Percentiles rank a stretch among this genome's conserved stretches.
These are phyloP conservation scores for Ephialtes manifestator DNA, from an alignment of 2,888 invertebrate genomes.

Conservation along the genomic window DNA sequence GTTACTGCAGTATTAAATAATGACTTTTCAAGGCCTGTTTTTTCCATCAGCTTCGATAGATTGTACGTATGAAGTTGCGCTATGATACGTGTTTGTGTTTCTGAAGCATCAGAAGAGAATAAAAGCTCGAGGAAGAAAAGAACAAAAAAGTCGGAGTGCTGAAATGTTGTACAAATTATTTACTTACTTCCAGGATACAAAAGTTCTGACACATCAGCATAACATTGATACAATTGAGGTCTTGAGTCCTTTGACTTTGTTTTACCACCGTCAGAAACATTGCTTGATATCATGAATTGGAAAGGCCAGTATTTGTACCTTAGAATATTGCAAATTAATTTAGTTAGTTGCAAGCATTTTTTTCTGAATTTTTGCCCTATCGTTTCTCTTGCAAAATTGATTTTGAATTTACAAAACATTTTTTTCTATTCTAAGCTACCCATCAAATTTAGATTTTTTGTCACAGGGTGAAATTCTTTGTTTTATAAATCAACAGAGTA, in stretches of 20 bases:
- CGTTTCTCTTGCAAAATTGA: no score
- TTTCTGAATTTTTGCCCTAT: no score
- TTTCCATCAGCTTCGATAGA: conserved; percentile 70
- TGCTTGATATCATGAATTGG: conserved; percentile 70
- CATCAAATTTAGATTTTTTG: no score
- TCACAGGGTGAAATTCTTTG: no score
- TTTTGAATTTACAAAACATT: no score
- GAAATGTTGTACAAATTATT: neutral
- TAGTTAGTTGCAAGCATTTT: neutral
- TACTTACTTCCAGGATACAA: conserved; percentile 80
- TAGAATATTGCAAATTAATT: neutral
- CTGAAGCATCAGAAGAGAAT: conserved; percentile 57
- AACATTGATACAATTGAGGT: conserved; percentile 75
- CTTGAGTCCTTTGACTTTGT: conserved; percentile 40
- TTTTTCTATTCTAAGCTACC: no score
- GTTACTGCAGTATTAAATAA: conserved; percentile 68
- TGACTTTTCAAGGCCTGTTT: conserved; percentile 71
- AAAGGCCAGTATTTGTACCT: conserved; percentile 81
- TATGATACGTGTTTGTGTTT: conserved; percentile 72
- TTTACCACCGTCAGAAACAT: conserved; percentile 49
- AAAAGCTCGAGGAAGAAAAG: neutral
- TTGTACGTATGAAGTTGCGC: conserved; percentile 74
- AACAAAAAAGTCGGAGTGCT: neutral
- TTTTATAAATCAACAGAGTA: no score
- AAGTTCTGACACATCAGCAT: conserved; percentile 77